Conservation (phyloP, 2,888 invertebrate genomes). For the Orgyia antiqua region DNA sequence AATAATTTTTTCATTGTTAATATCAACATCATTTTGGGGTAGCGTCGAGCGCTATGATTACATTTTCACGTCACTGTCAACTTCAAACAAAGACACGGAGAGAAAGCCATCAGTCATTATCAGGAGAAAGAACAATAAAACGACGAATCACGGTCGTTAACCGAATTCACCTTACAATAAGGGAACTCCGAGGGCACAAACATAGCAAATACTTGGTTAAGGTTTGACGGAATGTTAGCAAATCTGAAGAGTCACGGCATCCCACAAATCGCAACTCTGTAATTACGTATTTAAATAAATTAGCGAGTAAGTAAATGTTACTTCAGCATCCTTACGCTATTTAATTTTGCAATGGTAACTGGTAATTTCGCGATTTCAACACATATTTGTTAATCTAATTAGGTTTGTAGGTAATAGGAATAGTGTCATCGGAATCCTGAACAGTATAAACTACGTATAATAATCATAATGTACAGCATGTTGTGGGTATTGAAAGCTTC, state of each 20-base stretch:
- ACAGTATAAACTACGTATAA: too few species aligned
- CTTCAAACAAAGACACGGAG: slow-evolving; percentile 65
- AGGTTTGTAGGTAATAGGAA: too few species aligned
- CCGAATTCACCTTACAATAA: slow-evolving; percentile 55
- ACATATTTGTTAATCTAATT: too few species aligned
- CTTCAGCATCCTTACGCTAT: slow-evolving; percentile 15
- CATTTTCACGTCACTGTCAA: slow-evolving; percentile 67
- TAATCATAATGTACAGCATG: too few species aligned
- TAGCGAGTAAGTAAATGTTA: slow-evolving; percentile 28
- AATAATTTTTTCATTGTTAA: slow-evolving; percentile 52
- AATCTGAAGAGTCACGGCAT: slow-evolving; percentile 47
- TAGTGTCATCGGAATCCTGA: too few species aligned
- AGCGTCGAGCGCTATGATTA: slow-evolving; percentile 51
- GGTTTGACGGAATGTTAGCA: slow-evolving; percentile 41
- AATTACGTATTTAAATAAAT: slow-evolving; percentile 42
- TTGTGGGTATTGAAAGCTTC: too few species aligned
- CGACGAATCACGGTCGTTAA: slow-evolving; percentile 67
- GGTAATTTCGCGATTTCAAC: too few species aligned
- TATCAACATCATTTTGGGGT: slow-evolving; percentile 29
- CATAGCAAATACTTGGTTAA: slow-evolving; percentile 41
- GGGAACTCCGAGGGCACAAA: slow-evolving; percentile 33
- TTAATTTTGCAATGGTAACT: too few species aligned
- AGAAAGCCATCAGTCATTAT: slow-evolving; percentile 73
- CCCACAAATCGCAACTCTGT: slow-evolving; percentile 34
- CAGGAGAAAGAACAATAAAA: slow-evolving; percentile 68